A percentile compares a stretch with the other conserved stretches of the same genome.
Conservation (phyloP, 2,797 vertebrate genomes). For the Notoglanidium macrostoma region DNA sequence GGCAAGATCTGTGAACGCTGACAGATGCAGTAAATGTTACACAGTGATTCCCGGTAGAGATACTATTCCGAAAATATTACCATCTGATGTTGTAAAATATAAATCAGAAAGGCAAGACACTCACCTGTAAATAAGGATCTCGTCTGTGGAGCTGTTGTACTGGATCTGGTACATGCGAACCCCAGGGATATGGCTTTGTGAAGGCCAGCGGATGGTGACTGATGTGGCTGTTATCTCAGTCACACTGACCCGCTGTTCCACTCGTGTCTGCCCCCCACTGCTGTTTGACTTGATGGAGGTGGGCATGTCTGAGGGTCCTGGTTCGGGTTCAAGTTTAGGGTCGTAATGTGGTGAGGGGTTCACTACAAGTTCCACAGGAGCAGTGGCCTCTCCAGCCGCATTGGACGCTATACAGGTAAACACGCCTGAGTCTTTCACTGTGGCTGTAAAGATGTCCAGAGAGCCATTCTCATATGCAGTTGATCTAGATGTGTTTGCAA, state of each 20-base stretch:
- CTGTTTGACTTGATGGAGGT: slow-evolving; percentile 80
- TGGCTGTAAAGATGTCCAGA: slow-evolving; percentile 77
- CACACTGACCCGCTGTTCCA: slow-evolving; percentile 80
- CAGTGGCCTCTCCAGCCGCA: slow-evolving; percentile 87
- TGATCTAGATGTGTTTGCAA: slow-evolving; percentile 73
- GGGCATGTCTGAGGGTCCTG: slow-evolving; percentile 82
- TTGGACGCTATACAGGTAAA: slow-evolving; percentile 84
- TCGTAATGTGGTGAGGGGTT: slow-evolving; percentile 82
- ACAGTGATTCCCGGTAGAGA: slow-evolving; percentile 10
- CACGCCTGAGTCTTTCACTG: slow-evolving; percentile 77
- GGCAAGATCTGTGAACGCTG: neutral
- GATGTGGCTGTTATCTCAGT: slow-evolving; percentile 84
- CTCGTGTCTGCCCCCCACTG: slow-evolving; percentile 70
- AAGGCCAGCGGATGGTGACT: slow-evolving; percentile 85
- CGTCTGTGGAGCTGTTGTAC: slow-evolving; percentile 91
- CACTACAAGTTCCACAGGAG: slow-evolving; percentile 84
- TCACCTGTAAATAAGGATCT: slow-evolving; percentile 92
- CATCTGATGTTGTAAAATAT: neutral
- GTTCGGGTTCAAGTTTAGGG: slow-evolving; percentile 80
- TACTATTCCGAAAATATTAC: neutral
- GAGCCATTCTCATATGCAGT: slow-evolving; percentile 77
- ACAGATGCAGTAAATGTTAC: neutral
- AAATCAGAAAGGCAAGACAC: slow-evolving; percentile 22
- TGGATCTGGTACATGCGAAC: slow-evolving; percentile 94
- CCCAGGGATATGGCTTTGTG: slow-evolving; percentile 84